Evolutionary conservation across 1,140 invertebrate genomes (phyloP), one percentile per base, ranked within the genome.

Genomic region (Chrysoperla carnea): DNA sequence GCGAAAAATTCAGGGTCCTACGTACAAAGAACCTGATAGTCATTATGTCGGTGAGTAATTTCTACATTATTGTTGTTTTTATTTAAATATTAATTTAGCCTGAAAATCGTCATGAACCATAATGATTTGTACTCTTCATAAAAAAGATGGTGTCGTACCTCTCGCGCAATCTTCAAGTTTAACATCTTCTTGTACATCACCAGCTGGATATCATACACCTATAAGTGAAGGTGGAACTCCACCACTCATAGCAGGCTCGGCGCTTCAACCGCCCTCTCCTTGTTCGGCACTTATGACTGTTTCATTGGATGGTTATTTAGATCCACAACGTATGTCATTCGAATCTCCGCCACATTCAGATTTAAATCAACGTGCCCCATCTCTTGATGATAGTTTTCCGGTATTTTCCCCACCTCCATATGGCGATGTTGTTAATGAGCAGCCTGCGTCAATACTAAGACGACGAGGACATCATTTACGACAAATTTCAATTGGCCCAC

Each of bases 271-370:
- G 11, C 81, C 81, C 0, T 85, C 86, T 0, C 85, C 85, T 0
- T 85, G 81, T 49, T 89, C 85, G 1, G 85, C 86, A 0, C 69
- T 83, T 1, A 75, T 84, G 66, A 85, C 85, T 1, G 74, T 79
- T 9, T 84, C 84, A 4, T 70, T 89, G 4, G 86, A 90, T 42
- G 84, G 78, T 4, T 92, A 88, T 54, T 66, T 90, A 36, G 87
- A 91, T 47, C 82, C 82, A 0, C 70, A 75, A 6, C 64, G 80
- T 17, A 77, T 84, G 43, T 83, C 81, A 2, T 82, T 81, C 55
- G 75, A 78, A 41, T 81, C 82, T 3, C 81, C 81, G 1, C 78
- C 81, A 0, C 72, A 70, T 45, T 81, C 78, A 33, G 78, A 80
- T 49, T 55, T 80, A 4, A 70, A 76, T 45, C 70, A 72, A 3